Conservation (phyloP, 2,113 vertebrate species). For the Pygoscelis adeliae region DNA sequence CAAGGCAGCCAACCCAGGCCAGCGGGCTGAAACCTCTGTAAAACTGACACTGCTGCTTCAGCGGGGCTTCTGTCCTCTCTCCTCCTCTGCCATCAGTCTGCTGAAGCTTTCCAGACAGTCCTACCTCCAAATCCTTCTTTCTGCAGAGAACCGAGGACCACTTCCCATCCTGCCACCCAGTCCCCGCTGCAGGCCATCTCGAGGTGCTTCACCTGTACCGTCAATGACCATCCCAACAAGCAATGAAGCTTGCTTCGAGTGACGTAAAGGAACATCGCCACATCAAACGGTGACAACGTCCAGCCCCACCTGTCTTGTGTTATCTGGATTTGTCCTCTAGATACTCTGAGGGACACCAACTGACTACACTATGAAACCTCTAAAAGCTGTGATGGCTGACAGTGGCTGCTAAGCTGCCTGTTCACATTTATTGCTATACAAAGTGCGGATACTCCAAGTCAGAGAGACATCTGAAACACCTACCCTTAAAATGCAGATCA, state of each 20-base stretch:
- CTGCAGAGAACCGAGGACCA: neutral
- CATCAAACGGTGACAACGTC: neutral
- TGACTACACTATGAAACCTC: neutral
- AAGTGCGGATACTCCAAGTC: neutral
- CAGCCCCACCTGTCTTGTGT: neutral
- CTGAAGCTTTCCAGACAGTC: neutral
- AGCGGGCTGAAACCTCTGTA: neutral
- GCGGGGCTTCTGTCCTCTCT: neutral
- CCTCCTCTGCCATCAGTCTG: neutral
- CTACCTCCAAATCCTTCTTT: neutral
- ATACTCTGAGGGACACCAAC: neutral
- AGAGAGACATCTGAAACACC: conserved; percentile 9
- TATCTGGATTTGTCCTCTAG: neutral
- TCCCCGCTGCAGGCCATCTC: neutral
- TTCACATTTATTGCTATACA: neutral
- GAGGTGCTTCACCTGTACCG: neutral
- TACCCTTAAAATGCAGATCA: conserved; percentile 84
- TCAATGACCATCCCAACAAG: neutral
- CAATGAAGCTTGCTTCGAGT: neutral
- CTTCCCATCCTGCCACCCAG: neutral
- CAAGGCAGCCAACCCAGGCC: neutral
- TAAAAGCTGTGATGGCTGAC: neutral
- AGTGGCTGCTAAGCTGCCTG: neutral
- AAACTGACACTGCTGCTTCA: neutral
- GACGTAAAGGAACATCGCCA: neutral